phyloP scores from a whole-genome alignment of 2,888 invertebrate species.

The Leptothorax acervorum region DNA sequence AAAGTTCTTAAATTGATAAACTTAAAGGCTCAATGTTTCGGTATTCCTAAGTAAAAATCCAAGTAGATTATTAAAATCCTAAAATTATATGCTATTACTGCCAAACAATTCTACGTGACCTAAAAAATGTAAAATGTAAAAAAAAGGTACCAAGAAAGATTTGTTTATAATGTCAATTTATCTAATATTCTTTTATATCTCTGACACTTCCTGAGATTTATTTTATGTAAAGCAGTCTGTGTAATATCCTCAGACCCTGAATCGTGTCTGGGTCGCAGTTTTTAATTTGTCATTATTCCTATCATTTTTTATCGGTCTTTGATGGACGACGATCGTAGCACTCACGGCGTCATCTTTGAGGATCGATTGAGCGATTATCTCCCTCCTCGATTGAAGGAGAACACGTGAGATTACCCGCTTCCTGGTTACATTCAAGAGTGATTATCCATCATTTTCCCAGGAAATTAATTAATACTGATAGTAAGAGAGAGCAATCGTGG shows the following conservation, averaged over 20 bases:
- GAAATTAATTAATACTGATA: conserved; percentile 73
- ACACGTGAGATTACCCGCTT: conserved; percentile 69
- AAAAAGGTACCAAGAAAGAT: not conserved
- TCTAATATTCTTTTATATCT: not conserved
- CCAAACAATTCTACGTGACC: not conserved
- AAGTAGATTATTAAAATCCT: not conserved
- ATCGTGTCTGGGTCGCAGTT: conserved; percentile 17
- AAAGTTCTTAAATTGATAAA: not conserved
- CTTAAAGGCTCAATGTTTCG: not conserved
- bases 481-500: conserved; percentile 44
- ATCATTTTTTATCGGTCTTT: conserved; percentile 58
- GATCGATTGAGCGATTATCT: conserved; percentile 76
- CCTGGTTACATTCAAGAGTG: conserved; percentile 69
- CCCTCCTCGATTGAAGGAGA: conserved; percentile 43
- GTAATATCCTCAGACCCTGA: conserved; percentile 14
- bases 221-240: not conserved
- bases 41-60: not conserved
- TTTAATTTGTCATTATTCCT: conserved; percentile 47
- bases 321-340: conserved; percentile 34
- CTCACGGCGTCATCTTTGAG: conserved; percentile 61
- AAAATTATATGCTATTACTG: not conserved
- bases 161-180: not conserved
- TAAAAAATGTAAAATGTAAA: not conserved
- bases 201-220: not conserved
- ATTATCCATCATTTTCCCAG: conserved; percentile 67